Evolutionary conservation across 2,113 vertebrate genomes (phyloP).

Genomic region (Pelmatolapia mariae): DNA sequence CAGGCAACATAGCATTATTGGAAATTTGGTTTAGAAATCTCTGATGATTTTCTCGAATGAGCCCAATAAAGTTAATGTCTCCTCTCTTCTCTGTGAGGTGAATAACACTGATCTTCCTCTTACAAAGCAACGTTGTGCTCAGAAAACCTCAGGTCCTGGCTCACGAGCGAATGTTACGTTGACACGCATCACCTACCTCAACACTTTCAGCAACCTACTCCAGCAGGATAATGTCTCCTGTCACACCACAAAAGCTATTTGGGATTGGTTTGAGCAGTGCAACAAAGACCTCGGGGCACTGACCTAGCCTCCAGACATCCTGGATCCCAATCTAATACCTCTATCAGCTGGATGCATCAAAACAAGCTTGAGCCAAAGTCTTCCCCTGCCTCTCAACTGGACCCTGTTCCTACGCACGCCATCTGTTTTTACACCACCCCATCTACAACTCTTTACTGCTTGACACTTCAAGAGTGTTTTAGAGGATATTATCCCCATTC

Average conservation of each 20-base stretch:
- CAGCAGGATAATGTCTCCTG: background rate
- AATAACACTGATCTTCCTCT: background rate
- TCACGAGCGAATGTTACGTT: background rate
- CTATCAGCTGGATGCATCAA: background rate
- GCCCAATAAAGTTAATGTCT: conserved; percentile 34
- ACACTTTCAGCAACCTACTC: background rate
- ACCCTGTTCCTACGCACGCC: accelerated
- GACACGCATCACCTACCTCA: background rate
- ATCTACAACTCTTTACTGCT: background rate
- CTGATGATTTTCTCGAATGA: conserved; percentile 26
- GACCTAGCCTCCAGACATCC: background rate
- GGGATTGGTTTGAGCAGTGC: background rate
- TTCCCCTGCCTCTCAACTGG: background rate
- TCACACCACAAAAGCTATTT: background rate
- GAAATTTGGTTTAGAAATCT: conserved; percentile 40
- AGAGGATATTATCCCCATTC: background rate
- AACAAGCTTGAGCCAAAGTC: background rate
- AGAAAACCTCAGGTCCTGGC: background rate
- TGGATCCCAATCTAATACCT: background rate
- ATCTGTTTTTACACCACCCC: background rate
- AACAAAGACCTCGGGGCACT: background rate
- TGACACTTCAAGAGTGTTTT: background rate
- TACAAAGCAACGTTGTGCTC: background rate
- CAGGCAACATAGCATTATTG: conserved; percentile 45
- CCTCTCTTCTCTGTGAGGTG: background rate